Conservation (phyloP, 2,113 vertebrate species). For the Benthochromis sp. region DNA sequence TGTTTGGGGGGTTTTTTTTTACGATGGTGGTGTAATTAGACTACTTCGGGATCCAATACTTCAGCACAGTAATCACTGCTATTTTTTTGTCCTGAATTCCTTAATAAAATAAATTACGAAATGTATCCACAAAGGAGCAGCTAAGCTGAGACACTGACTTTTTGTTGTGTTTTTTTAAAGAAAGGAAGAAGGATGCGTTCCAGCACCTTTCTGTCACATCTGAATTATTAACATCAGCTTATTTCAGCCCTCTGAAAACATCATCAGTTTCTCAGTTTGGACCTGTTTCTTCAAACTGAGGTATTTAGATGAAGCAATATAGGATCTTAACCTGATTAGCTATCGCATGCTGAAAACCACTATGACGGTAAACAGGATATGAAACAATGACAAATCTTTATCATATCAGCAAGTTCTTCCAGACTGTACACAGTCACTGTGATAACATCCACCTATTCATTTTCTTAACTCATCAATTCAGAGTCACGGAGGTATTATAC, state of each 20-base stretch:
- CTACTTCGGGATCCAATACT: not conserved
- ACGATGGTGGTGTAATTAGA: accelerated
- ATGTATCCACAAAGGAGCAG: not conserved
- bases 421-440: not conserved
- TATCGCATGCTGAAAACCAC: not conserved
- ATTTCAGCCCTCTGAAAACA: not conserved
- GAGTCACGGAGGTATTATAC: not conserved
- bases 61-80: not conserved
- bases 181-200: not conserved
- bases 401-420: not conserved
- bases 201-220: not conserved
- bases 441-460: not conserved
- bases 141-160: not conserved
- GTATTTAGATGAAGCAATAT: not conserved
- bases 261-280: not conserved
- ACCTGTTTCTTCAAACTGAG: not conserved
- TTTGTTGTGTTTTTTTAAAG: not conserved
- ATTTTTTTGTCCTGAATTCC: not conserved
- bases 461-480: not conserved
- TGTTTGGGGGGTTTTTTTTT: accelerated
- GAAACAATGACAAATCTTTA: not conserved
- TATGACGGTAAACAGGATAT: not conserved
- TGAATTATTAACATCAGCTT: not conserved
- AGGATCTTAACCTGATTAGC: not conserved
- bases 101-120: accelerated